Evolutionary conservation across 2,888 invertebrate species (phyloP), one percentile per base, ranked within the genome.

Genomic region (Melieria picta): DNA sequence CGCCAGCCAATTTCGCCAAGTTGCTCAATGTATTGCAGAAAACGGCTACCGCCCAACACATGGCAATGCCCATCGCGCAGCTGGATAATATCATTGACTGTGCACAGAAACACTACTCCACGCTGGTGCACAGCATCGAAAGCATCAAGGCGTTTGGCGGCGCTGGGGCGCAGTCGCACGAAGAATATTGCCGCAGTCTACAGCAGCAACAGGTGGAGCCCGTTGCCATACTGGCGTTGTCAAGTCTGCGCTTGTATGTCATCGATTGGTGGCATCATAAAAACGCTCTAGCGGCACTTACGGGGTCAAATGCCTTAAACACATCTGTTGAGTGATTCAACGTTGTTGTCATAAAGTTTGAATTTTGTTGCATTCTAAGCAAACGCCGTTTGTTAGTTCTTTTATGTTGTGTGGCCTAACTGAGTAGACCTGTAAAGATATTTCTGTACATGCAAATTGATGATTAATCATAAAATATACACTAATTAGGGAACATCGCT

Each of bases 11-110:
- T 16, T 79, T 86, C 60, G 80, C 82, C 0, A 83, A 84, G 30
- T 75, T 84, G 30, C 73, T 86, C 48, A 86, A 86, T 74, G 80
- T 86, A 50, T 70, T 87, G 5, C 78, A 82, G 48, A 86, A 86
- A 74, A 83, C 83, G 0, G 75, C 80, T 1, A 47, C 67, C 3
- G n/a, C 61, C 7, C 79, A 79, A 52, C 76, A 80, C 61, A 9
- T 76, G 5, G 76, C 80, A 0, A 9, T 87, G 65, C 69, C 79
- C 6, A 75, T 77, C 0, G 63, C 60, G 0, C 80, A 83, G 48
- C 52, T 87, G 71, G 79, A 80, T 46, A 74, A 72, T 56, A 55
- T 87, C n/a, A 79, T 87, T 4, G 78, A 79, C 11, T 86, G 85
- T 71, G 76, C 80, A 3, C 79, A 82, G 13, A 80, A 82, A 0